A percentile compares a stretch with the other conserved stretches of the same genome.
phyloP scores from a whole-genome alignment of 2,113 vertebrate genomes.

The Pandion haliaetus region DNA sequence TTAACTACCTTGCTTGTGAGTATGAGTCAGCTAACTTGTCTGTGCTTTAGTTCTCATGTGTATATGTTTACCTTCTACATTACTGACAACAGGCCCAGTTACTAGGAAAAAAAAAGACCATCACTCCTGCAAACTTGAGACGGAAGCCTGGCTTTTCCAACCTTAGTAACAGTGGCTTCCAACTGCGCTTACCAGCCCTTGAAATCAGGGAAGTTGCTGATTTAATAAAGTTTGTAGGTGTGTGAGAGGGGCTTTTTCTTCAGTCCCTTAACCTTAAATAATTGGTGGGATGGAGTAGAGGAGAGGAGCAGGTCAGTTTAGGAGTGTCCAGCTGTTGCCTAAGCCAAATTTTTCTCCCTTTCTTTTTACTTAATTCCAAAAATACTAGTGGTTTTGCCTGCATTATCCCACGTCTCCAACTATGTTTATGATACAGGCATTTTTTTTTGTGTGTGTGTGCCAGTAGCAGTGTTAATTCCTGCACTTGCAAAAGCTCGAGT shows the following conservation, averaged over 20 bases:
- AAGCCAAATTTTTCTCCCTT: neutral
- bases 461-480: neutral
- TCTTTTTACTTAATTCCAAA: neutral
- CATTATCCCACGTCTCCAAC: neutral
- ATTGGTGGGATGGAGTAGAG: neutral
- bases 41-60: neutral
- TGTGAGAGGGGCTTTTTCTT: neutral
- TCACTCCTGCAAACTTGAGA: neutral
- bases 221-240: neutral
- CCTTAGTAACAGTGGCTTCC: neutral
- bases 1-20: neutral
- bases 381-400: neutral
- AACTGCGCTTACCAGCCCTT: neutral
- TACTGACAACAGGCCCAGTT: neutral
- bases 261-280: neutral
- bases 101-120: neutral
- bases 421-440: neutral
- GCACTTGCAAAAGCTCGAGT: neutral
- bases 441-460: neutral
- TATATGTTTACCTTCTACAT: neutral
- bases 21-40: neutral
- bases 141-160: neutral
- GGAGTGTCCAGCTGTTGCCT: neutral
- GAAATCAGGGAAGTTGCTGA: neutral
- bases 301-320: neutral